Base-by-base conservation (phyloP, 2,888 invertebrate species). In the Herminia tarsipennalis region DNA sequence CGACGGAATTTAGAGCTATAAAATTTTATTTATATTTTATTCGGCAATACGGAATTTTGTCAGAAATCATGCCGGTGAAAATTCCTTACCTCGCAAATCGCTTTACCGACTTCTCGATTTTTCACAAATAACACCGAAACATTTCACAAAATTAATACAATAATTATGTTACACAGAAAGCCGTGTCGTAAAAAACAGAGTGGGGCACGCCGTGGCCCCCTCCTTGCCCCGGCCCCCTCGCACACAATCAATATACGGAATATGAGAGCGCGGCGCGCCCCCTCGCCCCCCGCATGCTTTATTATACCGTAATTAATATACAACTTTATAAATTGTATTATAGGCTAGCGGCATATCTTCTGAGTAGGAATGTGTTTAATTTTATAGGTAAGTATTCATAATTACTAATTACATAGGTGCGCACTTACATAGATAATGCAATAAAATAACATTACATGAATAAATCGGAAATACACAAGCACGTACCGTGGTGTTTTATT, bases 151-250 rank as follows among this genome's bases (percentile, higher is more conserved):
- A 90, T 88, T 89, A 88, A 88, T 83, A 91, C 87, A 88, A 87
- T 88, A 89, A 90, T 89, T 88, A 92, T 90, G 92, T 92, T 92
- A 90, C 90, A 92, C 91, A 90, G 90, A 92, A 91, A 91, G 91
- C 91, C 88, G 91, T 92, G 91, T 91, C 92, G 92, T 92, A 92
- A 92, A 92, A 92, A 87, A 91, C 90, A 90, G 91, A 91, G 92
- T 90, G 92, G 92, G 92, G 92, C 90, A 91, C 90, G 92, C 90
- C 86, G 88, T 89, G 84, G 89, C 91, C 90, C 92, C 90, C 90
- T 86, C 89, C 86, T 86, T 81, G 77, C 83, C 88, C 88, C 88
- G 84, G 86, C 88, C 88, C 89, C 91, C 90, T 88, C 91, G 90
- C 90, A 87, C 91, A 89, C 91, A 91, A 91, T 91, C 91, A 91